These are phyloP conservation scores for Sinelater perroti DNA, from an alignment of 2,888 invertebrate species.

Conservation along the genomic window DNA sequence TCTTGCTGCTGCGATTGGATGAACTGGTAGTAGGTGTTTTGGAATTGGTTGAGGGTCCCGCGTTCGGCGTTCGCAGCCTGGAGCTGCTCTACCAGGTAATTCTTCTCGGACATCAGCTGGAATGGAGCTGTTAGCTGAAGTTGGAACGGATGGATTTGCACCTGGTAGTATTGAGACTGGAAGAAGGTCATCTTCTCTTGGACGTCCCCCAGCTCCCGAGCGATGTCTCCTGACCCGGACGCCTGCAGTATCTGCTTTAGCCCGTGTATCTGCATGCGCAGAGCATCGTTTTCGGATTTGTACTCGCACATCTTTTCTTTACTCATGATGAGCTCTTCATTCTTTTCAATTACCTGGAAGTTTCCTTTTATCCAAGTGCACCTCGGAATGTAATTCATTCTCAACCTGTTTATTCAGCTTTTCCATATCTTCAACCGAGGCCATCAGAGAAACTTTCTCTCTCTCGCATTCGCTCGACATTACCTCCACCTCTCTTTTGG, in stretches of 20 bases:
- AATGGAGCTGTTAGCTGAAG: neutral
- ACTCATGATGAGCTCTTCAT: constrained; percentile 44
- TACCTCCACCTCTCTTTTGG: constrained; percentile 10
- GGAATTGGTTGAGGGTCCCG: constrained; percentile 39
- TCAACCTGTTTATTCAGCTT: constrained; percentile 25
- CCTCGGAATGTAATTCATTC: no score
- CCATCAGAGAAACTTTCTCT: constrained; percentile 11
- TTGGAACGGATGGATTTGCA: constrained; percentile 24
- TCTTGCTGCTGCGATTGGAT: constrained; percentile 48
- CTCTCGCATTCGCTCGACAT: constrained; percentile 9
- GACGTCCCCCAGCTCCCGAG: constrained; percentile 49
- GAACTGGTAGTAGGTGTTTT: constrained; percentile 46
- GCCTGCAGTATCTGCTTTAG: constrained; percentile 50
- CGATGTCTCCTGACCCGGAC: constrained; percentile 52
- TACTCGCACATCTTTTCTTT: constrained; percentile 44
- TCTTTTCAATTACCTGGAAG: constrained; percentile 44
- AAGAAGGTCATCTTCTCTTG: constrained; percentile 51
- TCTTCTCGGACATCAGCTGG: constrained; percentile 43
- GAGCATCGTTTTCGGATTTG: constrained; percentile 47
- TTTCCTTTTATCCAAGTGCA: no score
- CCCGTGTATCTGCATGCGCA: constrained; percentile 50
- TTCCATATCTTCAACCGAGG: constrained; percentile 9
- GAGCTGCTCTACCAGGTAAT: constrained; percentile 40
- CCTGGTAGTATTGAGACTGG: constrained; percentile 49
- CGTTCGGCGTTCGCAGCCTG: constrained; percentile 40